Base-by-base conservation (phyloP, 2,888 invertebrate species). In the Scrobipalpa atriplicella region DNA sequence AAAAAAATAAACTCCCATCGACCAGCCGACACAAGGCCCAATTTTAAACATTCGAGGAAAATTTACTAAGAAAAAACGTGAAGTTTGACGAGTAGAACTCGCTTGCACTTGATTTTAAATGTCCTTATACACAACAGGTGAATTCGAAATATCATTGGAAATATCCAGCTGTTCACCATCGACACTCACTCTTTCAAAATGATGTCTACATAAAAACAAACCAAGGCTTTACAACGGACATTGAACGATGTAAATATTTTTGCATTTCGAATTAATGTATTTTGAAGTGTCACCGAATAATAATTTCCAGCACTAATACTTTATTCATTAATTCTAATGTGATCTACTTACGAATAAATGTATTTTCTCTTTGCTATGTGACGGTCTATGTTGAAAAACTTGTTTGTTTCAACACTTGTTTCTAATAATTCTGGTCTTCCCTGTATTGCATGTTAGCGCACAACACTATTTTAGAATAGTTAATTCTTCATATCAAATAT, bases 401-500 rank as follows among this genome's bases (percentile, higher is more conserved):
- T 84, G 85, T 75, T 75, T 77, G 71, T 78, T 79, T 76, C 70
- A 79, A 76, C 79, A 69, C 66, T 73, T 77, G 52, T 78, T 77
- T 77, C 74, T 76, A 74, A 75, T 78, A 78, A 82, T 83, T 84
- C 74, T 87, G 78, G 91, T 91, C 92, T 91, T 92, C 91, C 92
- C 86, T 83, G 79, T 84, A 82, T 81, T 80, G 83, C 81, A 86
- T 86, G 84, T 84, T 87, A 80, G 84, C 91, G 91, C 91, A 92
- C 91, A 92, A 90, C 81, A 83, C 78, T 76, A 74, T 78, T 77
- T 81, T 89, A 89, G 86, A 75, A 78, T 89, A 89, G 81, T 84
- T 81, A 74, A 80, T 82, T 79, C 80, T 85, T 88, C 90, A 90
- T 91, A 92, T 91, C 91, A 90, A 78, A 84, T 86, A 76, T 83